Percentiles rank a stretch among this genome's conserved stretches.
Evolutionary conservation across 2,888 invertebrate species (phyloP).

Genomic region (Polymixis flavicincta): DNA sequence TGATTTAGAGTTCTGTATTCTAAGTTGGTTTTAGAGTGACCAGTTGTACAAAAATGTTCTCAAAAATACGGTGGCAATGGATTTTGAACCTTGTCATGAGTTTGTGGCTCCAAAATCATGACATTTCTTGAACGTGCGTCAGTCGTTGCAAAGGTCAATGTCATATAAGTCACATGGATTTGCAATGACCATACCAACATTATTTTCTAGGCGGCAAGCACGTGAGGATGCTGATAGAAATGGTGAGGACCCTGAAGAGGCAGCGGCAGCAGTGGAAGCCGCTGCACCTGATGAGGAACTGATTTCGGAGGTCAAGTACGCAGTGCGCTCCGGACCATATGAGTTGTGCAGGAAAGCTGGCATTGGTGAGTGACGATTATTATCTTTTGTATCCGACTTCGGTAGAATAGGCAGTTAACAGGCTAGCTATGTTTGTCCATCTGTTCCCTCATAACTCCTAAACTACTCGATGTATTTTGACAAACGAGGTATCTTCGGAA

Average conservation of each 20-base stretch:
- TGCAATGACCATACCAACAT: not conserved
- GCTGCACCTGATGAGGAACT: constrained; percentile 91
- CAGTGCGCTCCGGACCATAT: constrained; percentile 96
- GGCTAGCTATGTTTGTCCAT: not conserved
- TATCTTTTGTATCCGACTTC: not conserved
- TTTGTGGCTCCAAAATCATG: not conserved
- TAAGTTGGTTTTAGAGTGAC: not conserved
- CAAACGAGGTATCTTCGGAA: too few species aligned
- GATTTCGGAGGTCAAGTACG: constrained; percentile 94
- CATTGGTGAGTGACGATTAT: constrained; percentile 88
- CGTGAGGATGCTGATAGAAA: constrained; percentile 90
- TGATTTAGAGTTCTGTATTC: not conserved
- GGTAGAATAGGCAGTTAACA: not conserved
- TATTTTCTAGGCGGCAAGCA: constrained; percentile 68
- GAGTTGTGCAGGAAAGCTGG: constrained; percentile 96
- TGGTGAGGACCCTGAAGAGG: constrained; percentile 92
- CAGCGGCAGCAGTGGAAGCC: constrained; percentile 89
- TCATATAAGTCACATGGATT: not conserved
- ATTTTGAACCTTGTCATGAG: too few species aligned
- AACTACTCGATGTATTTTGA: too few species aligned
- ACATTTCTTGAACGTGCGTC: too few species aligned
- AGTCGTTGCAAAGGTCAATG: not conserved
- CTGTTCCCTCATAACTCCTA: too few species aligned
- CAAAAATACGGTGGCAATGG: not conserved
- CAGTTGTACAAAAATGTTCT: not conserved